A percentile compares a stretch with the other conserved stretches of the same genome.
Conservation (phyloP, 2,888 invertebrate species). For the Ennomos erosarius region DNA sequence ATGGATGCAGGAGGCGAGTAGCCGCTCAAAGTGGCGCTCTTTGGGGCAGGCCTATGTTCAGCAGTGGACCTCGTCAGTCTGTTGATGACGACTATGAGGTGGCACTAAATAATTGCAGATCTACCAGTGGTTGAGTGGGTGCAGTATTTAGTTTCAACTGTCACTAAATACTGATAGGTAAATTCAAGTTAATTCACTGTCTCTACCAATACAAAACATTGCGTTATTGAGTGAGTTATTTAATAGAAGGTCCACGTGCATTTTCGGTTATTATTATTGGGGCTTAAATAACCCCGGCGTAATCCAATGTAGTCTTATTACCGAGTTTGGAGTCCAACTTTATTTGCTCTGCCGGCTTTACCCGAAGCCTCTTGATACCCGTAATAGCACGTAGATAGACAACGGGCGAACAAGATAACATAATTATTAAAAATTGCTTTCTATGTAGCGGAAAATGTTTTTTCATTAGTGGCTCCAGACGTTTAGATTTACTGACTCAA, state of each 20-base stretch:
- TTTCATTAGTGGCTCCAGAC: slow-evolving; percentile 43
- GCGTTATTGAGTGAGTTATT: slow-evolving; percentile 78
- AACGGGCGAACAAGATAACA: slow-evolving; percentile 62
- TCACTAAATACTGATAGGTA: no score
- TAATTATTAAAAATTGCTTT: slow-evolving; percentile 84
- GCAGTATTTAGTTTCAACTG: no score
- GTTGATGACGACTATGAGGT: no score
- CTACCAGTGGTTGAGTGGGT: no score
- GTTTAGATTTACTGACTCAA: slow-evolving; percentile 35
- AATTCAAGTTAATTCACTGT: slow-evolving; percentile 16
- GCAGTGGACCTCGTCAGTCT: no score
- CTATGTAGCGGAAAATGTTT: slow-evolving; percentile 66
- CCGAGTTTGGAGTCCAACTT: slow-evolving; percentile 71
- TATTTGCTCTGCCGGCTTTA: slow-evolving; percentile 77
- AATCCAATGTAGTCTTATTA: slow-evolving; percentile 84
- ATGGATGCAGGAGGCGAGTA: no score
- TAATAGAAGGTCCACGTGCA: slow-evolving; percentile 78
- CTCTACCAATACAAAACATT: slow-evolving; percentile 52
- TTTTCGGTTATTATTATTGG: slow-evolving; percentile 83
- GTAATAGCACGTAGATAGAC: slow-evolving; percentile 76
- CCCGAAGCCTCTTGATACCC: slow-evolving; percentile 70
- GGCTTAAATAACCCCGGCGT: slow-evolving; percentile 68
- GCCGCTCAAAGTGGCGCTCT: no score
- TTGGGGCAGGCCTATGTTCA: no score
- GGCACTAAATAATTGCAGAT: no score